Percentiles rank a stretch among this genome's conserved stretches.
Evolutionary conservation across 2,113 vertebrate genomes (phyloP).

Genomic region (Hydrolagus affinis): DNA sequence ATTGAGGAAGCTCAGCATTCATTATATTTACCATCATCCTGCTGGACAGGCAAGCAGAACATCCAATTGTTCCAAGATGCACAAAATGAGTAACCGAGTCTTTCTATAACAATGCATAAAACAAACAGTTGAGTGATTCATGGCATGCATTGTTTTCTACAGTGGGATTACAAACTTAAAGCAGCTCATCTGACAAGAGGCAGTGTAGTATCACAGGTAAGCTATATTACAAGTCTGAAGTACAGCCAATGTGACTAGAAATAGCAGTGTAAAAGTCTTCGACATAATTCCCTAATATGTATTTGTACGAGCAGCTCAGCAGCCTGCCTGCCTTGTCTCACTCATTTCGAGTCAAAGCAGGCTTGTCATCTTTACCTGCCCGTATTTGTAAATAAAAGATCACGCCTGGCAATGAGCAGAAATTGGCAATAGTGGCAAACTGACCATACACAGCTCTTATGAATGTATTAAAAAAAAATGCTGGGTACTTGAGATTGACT

Average conservation of each 20-base stretch:
- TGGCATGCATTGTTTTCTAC: neutral
- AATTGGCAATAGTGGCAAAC: neutral
- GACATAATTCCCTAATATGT: neutral
- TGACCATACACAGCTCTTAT: neutral
- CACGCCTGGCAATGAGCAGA: neutral
- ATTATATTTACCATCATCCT: too few species aligned
- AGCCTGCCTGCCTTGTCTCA: neutral
- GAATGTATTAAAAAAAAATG: conserved; percentile 1
- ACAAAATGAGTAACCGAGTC: neutral
- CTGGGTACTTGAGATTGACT: neutral
- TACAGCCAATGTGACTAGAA: neutral
- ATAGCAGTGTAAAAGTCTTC: neutral
- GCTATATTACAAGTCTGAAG: neutral
- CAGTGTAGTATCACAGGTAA: neutral
- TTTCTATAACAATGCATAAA: too few species aligned
- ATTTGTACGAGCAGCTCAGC: neutral
- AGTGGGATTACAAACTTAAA: too few species aligned
- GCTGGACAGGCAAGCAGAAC: too few species aligned
- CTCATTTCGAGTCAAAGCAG: neutral
- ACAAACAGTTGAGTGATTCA: neutral
- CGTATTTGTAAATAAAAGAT: neutral
- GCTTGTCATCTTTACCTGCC: neutral
- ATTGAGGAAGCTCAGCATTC: too few species aligned
- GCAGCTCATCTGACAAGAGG: neutral
- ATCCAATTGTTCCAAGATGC: neutral